Evolutionary conservation across 2,888 invertebrate species (phyloP).

Genomic region (Netelia virgata): DNA sequence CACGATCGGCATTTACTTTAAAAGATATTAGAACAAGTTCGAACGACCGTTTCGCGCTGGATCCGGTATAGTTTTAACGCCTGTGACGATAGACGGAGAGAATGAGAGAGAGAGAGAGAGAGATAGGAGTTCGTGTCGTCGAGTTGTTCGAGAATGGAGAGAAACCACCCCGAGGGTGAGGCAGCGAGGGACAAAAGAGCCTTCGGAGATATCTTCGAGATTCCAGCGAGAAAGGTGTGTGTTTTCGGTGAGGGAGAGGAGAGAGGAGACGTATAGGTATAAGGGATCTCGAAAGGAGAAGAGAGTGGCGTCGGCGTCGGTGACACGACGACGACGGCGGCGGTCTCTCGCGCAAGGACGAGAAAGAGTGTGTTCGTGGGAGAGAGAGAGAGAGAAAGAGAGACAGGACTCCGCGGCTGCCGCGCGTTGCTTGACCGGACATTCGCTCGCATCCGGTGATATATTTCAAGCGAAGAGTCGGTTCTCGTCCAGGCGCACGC

Average conservation of each 20-base stretch:
- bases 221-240: slow-evolving; percentile 63
- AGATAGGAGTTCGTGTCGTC: slow-evolving; percentile 51
- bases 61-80: slow-evolving; percentile 55
- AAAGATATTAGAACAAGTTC: slow-evolving; percentile 57
- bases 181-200: slow-evolving; percentile 44
- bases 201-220: slow-evolving; percentile 64
- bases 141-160: slow-evolving; percentile 53
- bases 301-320: slow-evolving; percentile 50
- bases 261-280: neutral
- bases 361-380: neutral
- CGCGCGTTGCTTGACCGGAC: slow-evolving; percentile 63
- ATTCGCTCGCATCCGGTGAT: slow-evolving; percentile 79
- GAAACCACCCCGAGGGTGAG: slow-evolving; percentile 1
- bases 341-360: slow-evolving; percentile 12
- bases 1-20: slow-evolving; percentile 68
- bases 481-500: slow-evolving; percentile 54
- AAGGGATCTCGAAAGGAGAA: slow-evolving; percentile 20
- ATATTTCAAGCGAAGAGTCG: slow-evolving; percentile 76
- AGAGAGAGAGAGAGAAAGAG: slow-evolving; percentile 36
- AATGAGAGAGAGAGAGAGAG: slow-evolving; percentile 22
- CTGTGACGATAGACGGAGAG: slow-evolving; percentile 44
- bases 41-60: slow-evolving; percentile 12
- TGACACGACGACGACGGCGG: slow-evolving; percentile 38
- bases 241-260: slow-evolving; percentile 32
- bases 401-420: slow-evolving; percentile 70